Conservation (phyloP, 2,113 vertebrate genomes). For the Ophiodon elongatus region DNA sequence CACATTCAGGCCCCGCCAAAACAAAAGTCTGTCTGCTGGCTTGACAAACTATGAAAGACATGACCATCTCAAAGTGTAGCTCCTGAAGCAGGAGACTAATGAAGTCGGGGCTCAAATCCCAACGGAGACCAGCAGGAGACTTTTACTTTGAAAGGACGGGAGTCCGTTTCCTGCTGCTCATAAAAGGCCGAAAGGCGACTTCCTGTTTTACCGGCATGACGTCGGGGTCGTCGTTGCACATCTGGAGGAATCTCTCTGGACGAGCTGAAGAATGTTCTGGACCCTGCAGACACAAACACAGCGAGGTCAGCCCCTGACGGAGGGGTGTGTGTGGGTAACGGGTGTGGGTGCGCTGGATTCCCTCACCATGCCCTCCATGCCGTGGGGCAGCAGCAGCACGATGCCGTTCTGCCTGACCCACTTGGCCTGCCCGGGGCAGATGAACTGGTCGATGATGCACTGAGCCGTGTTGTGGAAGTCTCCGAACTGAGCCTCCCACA, state of each 20-base stretch:
- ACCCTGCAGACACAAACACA: constrained; percentile 83
- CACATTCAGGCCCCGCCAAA: no score
- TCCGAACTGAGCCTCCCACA: constrained; percentile 90
- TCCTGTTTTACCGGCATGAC: constrained; percentile 88
- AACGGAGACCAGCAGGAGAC: background rate
- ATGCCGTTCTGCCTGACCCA: constrained; percentile 92
- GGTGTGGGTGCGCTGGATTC: background rate
- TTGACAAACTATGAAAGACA: no score
- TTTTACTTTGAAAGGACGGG: no score
- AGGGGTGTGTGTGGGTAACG: no score
- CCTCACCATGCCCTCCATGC: constrained; percentile 86
- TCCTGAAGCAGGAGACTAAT: no score
- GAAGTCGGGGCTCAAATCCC: no score
- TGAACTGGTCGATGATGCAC: constrained; percentile 93
- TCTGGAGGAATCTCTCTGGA: constrained; percentile 96
- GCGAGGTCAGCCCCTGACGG: no score
- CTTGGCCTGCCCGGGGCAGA: constrained; percentile 90
- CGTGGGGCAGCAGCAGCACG: constrained; percentile 88
- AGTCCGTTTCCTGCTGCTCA: background rate
- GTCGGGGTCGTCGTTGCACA: constrained; percentile 98
- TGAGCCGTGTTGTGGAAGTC: constrained; percentile 93
- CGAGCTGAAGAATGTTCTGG: constrained; percentile 97
- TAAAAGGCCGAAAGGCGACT: no score
- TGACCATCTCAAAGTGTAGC: no score
- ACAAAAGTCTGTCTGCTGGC: no score